Evolutionary conservation across 1,140 invertebrate species (phyloP).

Genomic region (Contarinia nasturtii): DNA sequence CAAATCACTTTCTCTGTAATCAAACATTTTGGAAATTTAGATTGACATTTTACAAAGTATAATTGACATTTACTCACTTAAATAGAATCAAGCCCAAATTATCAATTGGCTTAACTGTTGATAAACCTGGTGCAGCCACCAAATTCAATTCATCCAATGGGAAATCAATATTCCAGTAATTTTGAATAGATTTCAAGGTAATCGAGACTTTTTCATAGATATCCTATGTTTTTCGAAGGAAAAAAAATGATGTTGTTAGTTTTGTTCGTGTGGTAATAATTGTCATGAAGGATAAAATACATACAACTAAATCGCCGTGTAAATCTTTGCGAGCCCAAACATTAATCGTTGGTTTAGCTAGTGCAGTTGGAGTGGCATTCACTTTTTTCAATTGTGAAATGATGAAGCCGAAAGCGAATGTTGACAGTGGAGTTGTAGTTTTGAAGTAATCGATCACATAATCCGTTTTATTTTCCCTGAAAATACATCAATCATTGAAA

Average conservation of each 20-base stretch:
- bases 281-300: neutral
- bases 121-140: conserved; percentile 66
- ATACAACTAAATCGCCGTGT: conserved; percentile 15
- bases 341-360: conserved; percentile 3
- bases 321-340: conserved; percentile 12
- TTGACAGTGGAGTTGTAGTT: conserved; percentile 59
- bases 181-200: conserved; percentile 42
- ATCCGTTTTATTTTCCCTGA: conserved; percentile 7
- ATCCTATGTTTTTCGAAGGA: conserved; percentile 15
- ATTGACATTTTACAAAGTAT: neutral
- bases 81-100: conserved; percentile 60
- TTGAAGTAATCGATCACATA: conserved; percentile 48
- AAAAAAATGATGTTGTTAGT: neutral
- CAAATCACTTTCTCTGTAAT: conserved; percentile 45
- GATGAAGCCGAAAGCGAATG: conserved; percentile 65
- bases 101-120: conserved; percentile 42
- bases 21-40: conserved; percentile 1
- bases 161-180: conserved; percentile 48
- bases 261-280: neutral
- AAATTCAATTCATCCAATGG: conserved; percentile 59
- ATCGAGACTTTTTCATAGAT: conserved; percentile 38
- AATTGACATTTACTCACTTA: conserved; percentile 32
- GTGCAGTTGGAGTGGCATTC: conserved; percentile 4
- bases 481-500: neutral
- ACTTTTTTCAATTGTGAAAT: conserved; percentile 49